Percentiles rank a stretch among this genome's conserved stretches.
Conservation (phyloP, 2,888 invertebrate genomes). For the Aethes cnicana region DNA sequence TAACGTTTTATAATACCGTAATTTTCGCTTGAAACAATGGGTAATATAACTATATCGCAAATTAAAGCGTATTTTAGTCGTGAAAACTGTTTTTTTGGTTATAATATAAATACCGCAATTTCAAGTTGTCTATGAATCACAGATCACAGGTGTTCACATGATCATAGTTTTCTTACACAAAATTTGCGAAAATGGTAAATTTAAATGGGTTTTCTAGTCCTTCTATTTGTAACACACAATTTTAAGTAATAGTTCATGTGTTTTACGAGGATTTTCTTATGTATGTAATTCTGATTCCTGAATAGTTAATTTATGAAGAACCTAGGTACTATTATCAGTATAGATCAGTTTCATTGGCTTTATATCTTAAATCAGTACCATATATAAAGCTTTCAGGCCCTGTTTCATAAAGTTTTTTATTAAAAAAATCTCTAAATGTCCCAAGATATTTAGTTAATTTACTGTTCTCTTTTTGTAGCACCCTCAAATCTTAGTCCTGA, state of each 20-base stretch:
- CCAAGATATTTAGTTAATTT: no score
- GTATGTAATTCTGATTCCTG: no score
- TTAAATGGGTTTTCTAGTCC: neutral
- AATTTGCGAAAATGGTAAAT: constrained; percentile 16
- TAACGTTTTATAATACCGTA: neutral
- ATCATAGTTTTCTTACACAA: constrained; percentile 42
- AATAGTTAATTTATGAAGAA: no score
- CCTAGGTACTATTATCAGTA: no score
- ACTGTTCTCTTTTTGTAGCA: no score
- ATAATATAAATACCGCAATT: constrained; percentile 28
- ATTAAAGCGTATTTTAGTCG: neutral
- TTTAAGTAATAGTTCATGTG: neutral
- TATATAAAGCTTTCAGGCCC: no score
- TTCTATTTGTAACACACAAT: constrained; percentile 6
- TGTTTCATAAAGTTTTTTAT: no score
- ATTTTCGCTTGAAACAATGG: neutral
- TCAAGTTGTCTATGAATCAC: constrained; percentile 45
- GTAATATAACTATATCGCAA: neutral
- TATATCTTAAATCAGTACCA: no score
- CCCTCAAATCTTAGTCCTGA: constrained; percentile 97
- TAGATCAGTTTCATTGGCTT: no score
- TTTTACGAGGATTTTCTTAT: constrained; percentile 8
- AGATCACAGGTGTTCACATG: constrained; percentile 53
- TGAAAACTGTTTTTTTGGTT: neutral
- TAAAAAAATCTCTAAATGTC: no score